Evolutionary conservation across 2,888 invertebrate genomes (phyloP).

Genomic region (Mesorhabditis spiculigera): DNA sequence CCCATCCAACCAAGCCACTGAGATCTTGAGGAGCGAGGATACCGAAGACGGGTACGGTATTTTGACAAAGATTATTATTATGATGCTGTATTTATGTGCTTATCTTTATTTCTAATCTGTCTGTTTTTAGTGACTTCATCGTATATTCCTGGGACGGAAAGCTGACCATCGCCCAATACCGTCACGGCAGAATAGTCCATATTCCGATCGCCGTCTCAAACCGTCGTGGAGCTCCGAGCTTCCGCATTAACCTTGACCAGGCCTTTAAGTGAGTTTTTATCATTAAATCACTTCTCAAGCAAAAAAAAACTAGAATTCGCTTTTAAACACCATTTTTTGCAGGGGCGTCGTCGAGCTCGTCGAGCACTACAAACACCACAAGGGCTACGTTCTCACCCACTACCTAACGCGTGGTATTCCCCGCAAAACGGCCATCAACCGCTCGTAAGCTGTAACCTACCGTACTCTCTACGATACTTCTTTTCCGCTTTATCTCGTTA

Average conservation of each 20-base stretch:
- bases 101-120: not conserved
- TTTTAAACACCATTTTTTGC: slow-evolving; percentile 10
- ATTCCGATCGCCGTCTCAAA: slow-evolving; percentile 2
- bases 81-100: not conserved
- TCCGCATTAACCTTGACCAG: slow-evolving; percentile 20
- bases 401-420: slow-evolving; percentile 24
- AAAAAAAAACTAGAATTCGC: too few species aligned
- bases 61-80: not conserved
- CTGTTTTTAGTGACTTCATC: slow-evolving; percentile 3
- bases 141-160: slow-evolving; percentile 7
- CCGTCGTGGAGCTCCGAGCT: slow-evolving; percentile 12
- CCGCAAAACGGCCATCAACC: slow-evolving; percentile 8
- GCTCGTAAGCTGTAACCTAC: not conserved
- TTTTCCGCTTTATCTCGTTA: too few species aligned
- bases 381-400: slow-evolving; percentile 26
- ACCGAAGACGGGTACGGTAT: slow-evolving; percentile 21
- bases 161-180: slow-evolving; percentile 1
- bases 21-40: slow-evolving; percentile 30
- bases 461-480: too few species aligned
- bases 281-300: not conserved
- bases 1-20: slow-evolving; percentile 22
- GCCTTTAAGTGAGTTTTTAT: slow-evolving; percentile 21
- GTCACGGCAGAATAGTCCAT: not conserved
- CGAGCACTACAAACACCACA: slow-evolving; percentile 31
- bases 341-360: slow-evolving; percentile 33